Percentiles rank a stretch among this genome's conserved stretches.
phyloP scores from a whole-genome alignment of 2,888 invertebrate species.

The Ochropacha duplaris region DNA sequence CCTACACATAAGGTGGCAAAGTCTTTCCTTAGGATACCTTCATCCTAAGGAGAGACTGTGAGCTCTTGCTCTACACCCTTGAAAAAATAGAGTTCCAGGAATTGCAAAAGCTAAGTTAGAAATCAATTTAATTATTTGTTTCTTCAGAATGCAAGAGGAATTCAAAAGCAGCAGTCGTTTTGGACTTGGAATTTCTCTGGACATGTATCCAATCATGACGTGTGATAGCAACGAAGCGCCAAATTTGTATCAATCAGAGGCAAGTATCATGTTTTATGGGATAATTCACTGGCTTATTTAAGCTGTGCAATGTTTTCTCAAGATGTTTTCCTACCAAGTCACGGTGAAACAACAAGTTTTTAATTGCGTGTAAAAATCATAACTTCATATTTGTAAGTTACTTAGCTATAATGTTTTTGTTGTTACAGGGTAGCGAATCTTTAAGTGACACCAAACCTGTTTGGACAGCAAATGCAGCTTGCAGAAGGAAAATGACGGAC shows the following conservation, averaged over 20 bases:
- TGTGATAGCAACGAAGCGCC: slow-evolving; percentile 88
- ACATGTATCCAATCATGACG: slow-evolving; percentile 88
- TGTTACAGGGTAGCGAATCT: slow-evolving; percentile 57
- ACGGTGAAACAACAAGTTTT: too few species aligned
- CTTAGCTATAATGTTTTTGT: slow-evolving; percentile 3
- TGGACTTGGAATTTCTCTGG: slow-evolving; percentile 86
- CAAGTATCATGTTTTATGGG: slow-evolving; percentile 23
- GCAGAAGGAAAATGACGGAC: slow-evolving; percentile 87
- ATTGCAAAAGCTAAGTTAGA: too few species aligned
- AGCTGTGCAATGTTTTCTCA: too few species aligned
- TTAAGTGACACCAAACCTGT: slow-evolving; percentile 59
- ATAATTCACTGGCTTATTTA: too few species aligned
- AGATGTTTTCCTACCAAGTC: too few species aligned
- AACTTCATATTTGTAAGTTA: too few species aligned
- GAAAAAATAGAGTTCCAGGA: too few species aligned
- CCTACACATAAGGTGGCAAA: too few species aligned
- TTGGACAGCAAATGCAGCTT: slow-evolving; percentile 79
- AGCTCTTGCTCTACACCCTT: too few species aligned
- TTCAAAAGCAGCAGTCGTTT: slow-evolving; percentile 85
- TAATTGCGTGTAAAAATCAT: too few species aligned
- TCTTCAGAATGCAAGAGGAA: slow-evolving; percentile 83
- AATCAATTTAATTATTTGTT: background rate
- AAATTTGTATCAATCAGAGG: slow-evolving; percentile 85
- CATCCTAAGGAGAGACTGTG: too few species aligned
- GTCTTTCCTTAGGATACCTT: too few species aligned